Conservation (phyloP, 2,797 vertebrate species). For the Alectoris magna region DNA sequence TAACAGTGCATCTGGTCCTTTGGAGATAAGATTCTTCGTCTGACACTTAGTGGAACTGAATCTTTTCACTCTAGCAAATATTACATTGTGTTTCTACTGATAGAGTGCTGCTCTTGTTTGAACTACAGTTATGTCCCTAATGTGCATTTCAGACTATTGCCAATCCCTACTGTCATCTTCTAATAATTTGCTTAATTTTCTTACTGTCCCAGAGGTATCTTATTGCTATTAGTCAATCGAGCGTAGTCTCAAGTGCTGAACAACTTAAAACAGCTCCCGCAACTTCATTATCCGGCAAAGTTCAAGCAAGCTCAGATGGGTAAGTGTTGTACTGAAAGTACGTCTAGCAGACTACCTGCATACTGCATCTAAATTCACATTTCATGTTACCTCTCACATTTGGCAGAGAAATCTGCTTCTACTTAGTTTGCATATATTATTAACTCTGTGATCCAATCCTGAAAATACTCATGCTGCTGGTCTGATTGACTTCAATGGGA, state of each 20-base stretch:
- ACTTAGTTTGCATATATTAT: not conserved
- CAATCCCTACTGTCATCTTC: not conserved
- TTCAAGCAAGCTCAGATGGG: not conserved
- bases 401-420: not conserved
- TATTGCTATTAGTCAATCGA: not conserved
- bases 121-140: conserved; percentile 8
- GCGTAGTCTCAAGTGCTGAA: not conserved
- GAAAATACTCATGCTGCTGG: not conserved
- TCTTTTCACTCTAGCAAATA: conserved; percentile 25
- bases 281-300: not conserved
- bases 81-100: conserved; percentile 11
- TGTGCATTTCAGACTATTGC: not conserved
- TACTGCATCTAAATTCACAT: not conserved
- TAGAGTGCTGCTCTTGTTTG: not conserved
- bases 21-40: conserved; percentile 57
- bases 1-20: conserved; percentile 64
- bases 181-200: conserved; percentile 43
- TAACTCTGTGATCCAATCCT: not conserved
- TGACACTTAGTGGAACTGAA: conserved; percentile 29
- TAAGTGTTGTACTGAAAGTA: not conserved
- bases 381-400: not conserved
- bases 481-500: not conserved
- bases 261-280: not conserved
- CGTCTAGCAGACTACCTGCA: not conserved
- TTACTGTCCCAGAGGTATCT: not conserved